Conservation (phyloP, 92 coral and sea anemone species). For the Porites cylindrica region DNA sequence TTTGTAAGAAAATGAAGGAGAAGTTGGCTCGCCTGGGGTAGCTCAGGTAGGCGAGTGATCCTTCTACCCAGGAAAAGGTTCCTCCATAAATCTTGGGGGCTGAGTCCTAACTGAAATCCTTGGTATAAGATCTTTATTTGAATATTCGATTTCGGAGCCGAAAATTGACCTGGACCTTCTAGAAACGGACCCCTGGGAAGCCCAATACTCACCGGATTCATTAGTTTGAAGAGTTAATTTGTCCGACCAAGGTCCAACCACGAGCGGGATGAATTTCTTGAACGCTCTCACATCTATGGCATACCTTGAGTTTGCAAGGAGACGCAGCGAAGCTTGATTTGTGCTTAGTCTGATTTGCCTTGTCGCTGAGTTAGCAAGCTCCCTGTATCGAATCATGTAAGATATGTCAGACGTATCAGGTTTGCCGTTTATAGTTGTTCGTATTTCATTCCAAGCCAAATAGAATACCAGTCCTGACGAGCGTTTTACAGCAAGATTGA, state of each 20-base stretch:
- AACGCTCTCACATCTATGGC: constrained; percentile 2
- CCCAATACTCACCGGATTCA: constrained; percentile 9
- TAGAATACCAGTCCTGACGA: too few species aligned
- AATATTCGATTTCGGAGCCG: too few species aligned
- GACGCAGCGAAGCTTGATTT: neutral
- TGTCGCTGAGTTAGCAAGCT: neutral
- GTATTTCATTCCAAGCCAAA: constrained; percentile 8
- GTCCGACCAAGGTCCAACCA: constrained; percentile 31
- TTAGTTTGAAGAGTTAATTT: neutral
- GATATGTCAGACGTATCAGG: constrained; percentile 13
- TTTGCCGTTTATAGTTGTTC: neutral
- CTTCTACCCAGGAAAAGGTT: too few species aligned
- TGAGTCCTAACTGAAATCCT: too few species aligned
- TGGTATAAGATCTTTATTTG: too few species aligned
- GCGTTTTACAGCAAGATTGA: neutral
- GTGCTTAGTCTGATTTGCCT: neutral
- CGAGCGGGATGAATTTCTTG: neutral
- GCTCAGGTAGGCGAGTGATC: too few species aligned
- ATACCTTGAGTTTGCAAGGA: constrained; percentile 10
- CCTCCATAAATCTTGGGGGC: too few species aligned
- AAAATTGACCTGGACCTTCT: too few species aligned
- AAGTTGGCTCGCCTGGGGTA: too few species aligned
- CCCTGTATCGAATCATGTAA: neutral
- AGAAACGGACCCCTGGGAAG: too few species aligned
- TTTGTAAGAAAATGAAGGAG: too few species aligned